A percentile compares a stretch with the other conserved stretches of the same genome.
Evolutionary conservation across 2,113 vertebrate species (phyloP).

Genomic region (Gadus chalcogrammus): DNA sequence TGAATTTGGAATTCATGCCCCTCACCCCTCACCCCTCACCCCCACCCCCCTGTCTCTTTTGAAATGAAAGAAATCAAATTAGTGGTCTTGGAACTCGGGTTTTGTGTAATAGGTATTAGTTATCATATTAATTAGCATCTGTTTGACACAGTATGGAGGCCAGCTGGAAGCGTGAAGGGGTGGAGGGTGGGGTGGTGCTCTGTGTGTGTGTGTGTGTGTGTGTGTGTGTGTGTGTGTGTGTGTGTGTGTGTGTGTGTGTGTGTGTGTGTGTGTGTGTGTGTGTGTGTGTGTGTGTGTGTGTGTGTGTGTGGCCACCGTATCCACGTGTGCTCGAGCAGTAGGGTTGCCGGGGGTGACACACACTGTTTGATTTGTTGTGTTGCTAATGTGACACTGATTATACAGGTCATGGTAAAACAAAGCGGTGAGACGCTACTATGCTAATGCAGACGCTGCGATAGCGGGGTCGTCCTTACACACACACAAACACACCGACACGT

Average conservation of each 20-base stretch:
- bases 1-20: not conserved
- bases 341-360: constrained; percentile 79
- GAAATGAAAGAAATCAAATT: constrained; percentile 46
- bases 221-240: constrained; percentile 26
- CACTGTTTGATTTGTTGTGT: constrained; percentile 99
- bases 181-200: constrained; percentile 68
- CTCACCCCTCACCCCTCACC: not conserved
- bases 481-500: constrained; percentile 7
- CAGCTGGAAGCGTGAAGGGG: constrained; percentile 83
- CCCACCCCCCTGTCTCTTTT: constrained; percentile 34
- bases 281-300: too few relatives aligned
- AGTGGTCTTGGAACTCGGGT: constrained; percentile 71
- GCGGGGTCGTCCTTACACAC: constrained; percentile 69
- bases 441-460: constrained; percentile 87
- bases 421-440: constrained; percentile 89
- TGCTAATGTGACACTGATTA: constrained; percentile 99
- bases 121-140: constrained; percentile 99
- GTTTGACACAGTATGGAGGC: constrained; percentile 89
- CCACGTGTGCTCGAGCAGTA: not conserved
- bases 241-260: constrained; percentile 7
- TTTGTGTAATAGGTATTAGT: constrained; percentile 96
- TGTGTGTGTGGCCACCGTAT: too few relatives aligned
- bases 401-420: constrained; percentile 99
- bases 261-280: constrained; percentile 5
- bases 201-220: constrained; percentile 19